Percentiles rank a stretch among this genome's conserved stretches.
Conservation (phyloP, 2,113 vertebrate genomes). For the Raphicerus campestris region DNA sequence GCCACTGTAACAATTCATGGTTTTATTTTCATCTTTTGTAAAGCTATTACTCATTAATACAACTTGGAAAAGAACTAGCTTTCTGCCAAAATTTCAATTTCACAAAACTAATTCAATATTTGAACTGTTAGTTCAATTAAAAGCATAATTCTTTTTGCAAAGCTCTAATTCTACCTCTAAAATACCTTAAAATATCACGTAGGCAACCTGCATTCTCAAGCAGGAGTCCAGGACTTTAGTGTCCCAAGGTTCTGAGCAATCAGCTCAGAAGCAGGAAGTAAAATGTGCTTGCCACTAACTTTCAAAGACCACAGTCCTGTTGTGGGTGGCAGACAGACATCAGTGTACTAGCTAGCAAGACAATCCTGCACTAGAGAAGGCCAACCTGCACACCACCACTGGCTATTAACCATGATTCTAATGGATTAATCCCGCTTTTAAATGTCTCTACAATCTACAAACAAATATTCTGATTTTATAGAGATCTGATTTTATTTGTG, state of each 20-base stretch:
- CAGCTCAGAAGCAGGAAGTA: not conserved
- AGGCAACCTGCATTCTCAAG: not conserved
- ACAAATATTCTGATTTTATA: not conserved
- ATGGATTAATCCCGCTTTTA: not conserved
- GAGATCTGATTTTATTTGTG: not conserved
- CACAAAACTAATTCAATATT: not conserved
- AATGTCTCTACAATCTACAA: not conserved
- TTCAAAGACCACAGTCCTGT: not conserved
- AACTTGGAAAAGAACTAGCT: not conserved
- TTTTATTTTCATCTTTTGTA: not conserved
- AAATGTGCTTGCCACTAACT: not conserved
- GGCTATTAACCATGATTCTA: not conserved
- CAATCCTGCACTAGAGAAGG: not conserved
- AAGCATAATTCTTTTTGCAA: not conserved
- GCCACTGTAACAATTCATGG: not conserved
- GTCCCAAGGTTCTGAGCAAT: not conserved
- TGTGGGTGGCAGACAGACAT: not conserved
- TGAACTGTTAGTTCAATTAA: not conserved
- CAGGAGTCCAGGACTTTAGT: not conserved
- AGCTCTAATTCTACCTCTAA: not conserved
- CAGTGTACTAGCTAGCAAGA: not conserved
- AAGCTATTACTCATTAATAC: not conserved
- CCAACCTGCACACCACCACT: not conserved
- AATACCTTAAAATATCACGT: not conserved
- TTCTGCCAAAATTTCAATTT: constrained; percentile 9